Evolutionary conservation across 2,113 vertebrate genomes (phyloP), one percentile per base, ranked within the genome.

Genomic region (Calypte anna): DNA sequence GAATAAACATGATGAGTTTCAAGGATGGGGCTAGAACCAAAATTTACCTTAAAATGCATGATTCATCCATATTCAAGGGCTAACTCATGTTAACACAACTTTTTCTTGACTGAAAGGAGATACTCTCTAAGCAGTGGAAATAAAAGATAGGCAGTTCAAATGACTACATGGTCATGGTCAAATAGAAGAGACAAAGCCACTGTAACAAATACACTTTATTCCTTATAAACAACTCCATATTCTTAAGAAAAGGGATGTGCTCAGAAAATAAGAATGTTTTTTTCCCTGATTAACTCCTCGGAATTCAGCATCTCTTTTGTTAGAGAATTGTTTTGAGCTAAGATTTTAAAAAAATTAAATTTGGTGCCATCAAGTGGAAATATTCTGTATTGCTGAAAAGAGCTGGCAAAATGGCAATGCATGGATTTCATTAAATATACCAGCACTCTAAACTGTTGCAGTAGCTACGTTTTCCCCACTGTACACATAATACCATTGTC

Each of bases 291-390:
- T 64, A 57, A 46, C 21, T 83, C 30, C 30, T 85, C 2, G 12
- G 70, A 87, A 91, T 78, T 89, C 36, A 64, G 23, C 20, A 31
- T 64, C 28, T 40, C 18, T 80, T 66, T 82, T 93, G 14, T 83
- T 78, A 68, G 48, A 58, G 7, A 78, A 74, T 55, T 74, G 46
- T 38, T 24, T n/a, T 20, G 59, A 91, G 75, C 43, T 79, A 15
- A 68, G 75, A 31, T 90, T 91, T 73, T 90, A 96, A 97, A 50
- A 97, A 97, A 91, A 54, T 40, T 96, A 97, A 97, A 91, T 97
- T 88, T 98, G 96, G 96, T 97, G 97, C 97, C 97, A 97, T 97
- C 98, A 69, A 94, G 97, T 97, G 98, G 97, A 83, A 50, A 88
- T 61, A 6, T 1, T 87, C 14, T 94, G 88, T 94, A 97, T 78